phyloP scores from a whole-genome alignment of 2,797 vertebrate genomes.

The Smutsia gigantea region DNA sequence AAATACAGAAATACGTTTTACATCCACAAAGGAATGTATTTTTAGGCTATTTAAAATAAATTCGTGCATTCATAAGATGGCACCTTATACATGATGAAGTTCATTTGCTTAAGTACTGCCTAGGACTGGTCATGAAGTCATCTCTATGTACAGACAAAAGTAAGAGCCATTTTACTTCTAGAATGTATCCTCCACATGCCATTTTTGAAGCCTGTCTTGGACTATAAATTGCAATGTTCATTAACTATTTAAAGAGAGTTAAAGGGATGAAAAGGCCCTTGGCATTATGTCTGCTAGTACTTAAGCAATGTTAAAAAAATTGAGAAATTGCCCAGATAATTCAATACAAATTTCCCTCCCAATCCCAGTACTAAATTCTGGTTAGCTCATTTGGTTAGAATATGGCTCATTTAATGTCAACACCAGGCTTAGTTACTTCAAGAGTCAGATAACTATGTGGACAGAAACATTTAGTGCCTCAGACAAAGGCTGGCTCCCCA shows the following conservation, averaged over 20 bases:
- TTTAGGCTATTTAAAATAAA: conserved; percentile 5
- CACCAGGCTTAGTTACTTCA: neutral
- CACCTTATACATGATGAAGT: neutral
- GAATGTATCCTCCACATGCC: neutral
- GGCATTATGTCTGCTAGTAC: neutral
- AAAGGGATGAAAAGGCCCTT: neutral
- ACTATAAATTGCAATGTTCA: neutral
- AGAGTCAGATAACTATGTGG: neutral
- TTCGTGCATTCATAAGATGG: neutral
- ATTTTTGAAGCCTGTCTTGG: neutral
- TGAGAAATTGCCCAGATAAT: neutral
- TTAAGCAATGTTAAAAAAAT: neutral
- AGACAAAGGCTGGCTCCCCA: neutral
- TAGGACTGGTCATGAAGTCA: neutral
- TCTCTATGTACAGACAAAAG: neutral
- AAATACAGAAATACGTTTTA: neutral
- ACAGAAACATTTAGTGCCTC: neutral
- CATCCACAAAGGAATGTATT: neutral
- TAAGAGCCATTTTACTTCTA: neutral
- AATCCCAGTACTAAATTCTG: neutral
- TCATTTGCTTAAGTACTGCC: conserved; percentile 27
- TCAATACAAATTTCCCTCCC: neutral
- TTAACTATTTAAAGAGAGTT: neutral
- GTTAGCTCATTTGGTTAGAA: neutral
- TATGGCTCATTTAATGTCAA: neutral